phyloP scores from a whole-genome alignment of 2,888 invertebrate genomes.

The Melanotus villosus region DNA sequence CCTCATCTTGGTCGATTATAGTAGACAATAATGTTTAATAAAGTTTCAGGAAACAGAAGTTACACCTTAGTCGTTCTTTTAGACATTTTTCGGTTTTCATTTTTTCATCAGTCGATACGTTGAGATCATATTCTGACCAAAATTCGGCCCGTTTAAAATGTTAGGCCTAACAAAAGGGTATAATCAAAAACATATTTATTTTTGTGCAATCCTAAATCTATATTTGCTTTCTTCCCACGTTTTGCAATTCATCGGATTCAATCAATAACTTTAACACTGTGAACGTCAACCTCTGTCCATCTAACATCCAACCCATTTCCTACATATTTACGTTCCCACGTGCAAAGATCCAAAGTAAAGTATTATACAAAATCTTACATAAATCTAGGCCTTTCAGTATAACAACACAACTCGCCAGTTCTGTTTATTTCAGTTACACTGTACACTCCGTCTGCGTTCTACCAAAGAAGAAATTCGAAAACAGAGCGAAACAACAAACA shows the following conservation, averaged over 20 bases:
- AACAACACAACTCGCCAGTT: constrained; percentile 36
- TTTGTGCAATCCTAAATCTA: constrained; percentile 46
- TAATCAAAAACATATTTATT: constrained; percentile 46
- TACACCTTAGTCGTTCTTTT: too few species aligned
- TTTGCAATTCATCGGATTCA: constrained; percentile 49
- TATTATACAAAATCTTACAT: constrained; percentile 55
- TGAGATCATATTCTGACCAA: too few species aligned
- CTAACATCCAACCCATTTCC: constrained; percentile 53
- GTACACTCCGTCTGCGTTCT: not conserved
- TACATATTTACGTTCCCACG: constrained; percentile 56
- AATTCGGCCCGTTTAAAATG: not conserved
- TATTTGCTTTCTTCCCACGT: constrained; percentile 48
- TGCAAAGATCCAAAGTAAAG: constrained; percentile 50
- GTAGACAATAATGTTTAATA: too few species aligned
- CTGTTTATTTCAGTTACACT: not conserved
- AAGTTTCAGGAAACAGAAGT: too few species aligned
- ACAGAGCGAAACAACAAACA: not conserved
- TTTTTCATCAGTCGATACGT: too few species aligned
- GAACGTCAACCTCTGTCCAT: constrained; percentile 50
- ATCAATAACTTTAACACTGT: constrained; percentile 47
- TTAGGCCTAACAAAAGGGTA: constrained; percentile 13
- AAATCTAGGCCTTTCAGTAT: constrained; percentile 52
- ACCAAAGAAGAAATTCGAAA: not conserved
- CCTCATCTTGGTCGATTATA: too few species aligned
- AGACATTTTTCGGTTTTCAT: too few species aligned